phyloP scores from a whole-genome alignment of 1,140 invertebrate species.

The Leguminivora glycinivorella region DNA sequence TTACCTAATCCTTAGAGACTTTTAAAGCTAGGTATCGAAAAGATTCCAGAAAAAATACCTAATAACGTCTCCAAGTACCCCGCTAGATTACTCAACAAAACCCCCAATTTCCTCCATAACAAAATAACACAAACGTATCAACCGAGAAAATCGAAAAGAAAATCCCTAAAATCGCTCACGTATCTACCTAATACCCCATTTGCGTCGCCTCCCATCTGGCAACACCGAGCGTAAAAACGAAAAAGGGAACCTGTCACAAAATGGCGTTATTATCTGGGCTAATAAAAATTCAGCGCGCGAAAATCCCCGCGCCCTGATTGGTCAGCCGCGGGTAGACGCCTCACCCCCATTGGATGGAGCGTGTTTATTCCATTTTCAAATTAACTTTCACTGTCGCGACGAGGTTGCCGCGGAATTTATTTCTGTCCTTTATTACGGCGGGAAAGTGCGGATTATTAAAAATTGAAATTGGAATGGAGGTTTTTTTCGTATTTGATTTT shows the following conservation, averaged over 20 bases:
- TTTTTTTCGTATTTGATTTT: not conserved
- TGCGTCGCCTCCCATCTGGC: conserved; percentile 55
- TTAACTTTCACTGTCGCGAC: conserved; percentile 74
- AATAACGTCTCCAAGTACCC: not conserved
- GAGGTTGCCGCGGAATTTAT: conserved; percentile 70
- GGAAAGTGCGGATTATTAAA: conserved; percentile 36
- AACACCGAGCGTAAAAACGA: conserved; percentile 44
- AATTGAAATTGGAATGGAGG: conserved; percentile 17
- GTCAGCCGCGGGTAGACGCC: conserved; percentile 57
- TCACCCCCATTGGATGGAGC: conserved; percentile 59
- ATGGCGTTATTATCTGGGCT: conserved; percentile 76
- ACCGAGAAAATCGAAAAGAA: conserved; percentile 24
- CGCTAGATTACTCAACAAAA: conserved; percentile 5
- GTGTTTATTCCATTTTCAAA: conserved; percentile 78
- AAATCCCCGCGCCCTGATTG: conserved; percentile 65
- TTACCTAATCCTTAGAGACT: too few species aligned
- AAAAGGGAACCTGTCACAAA: conserved; percentile 65
- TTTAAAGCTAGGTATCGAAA: not conserved
- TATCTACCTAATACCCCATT: conserved; percentile 40
- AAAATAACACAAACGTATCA: conserved; percentile 28
- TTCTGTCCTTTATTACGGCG: conserved; percentile 70
- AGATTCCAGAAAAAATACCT: not conserved
- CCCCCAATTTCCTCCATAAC: conserved; percentile 12
- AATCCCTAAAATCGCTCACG: conserved; percentile 27
- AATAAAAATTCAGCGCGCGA: conserved; percentile 79